Conservation (phyloP, 2,113 vertebrate species). For the Turnix velox region DNA sequence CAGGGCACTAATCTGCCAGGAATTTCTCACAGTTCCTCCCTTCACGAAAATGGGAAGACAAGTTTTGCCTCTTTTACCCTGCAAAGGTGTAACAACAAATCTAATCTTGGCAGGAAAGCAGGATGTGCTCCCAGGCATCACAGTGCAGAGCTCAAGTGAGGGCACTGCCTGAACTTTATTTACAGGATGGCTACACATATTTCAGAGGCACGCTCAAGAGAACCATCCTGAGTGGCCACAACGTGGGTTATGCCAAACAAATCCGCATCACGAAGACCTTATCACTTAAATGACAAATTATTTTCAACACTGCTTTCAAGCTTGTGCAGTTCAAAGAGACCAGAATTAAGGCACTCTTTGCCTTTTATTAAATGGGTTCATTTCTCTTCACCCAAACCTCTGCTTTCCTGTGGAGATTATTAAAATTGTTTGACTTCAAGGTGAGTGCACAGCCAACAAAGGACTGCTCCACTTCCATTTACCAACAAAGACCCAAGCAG, state of each 20-base stretch:
- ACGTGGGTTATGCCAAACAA: background rate
- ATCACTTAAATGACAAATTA: background rate
- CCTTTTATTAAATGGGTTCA: background rate
- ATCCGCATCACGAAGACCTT: background rate
- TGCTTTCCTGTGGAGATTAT: background rate
- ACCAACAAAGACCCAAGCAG: background rate
- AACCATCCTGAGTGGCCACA: background rate
- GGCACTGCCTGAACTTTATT: background rate
- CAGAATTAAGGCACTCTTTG: background rate
- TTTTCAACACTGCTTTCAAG: background rate
- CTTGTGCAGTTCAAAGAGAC: fast-evolving
- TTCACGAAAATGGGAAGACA: background rate
- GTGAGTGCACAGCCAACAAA: background rate
- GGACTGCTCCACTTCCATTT: background rate
- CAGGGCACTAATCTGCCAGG: background rate
- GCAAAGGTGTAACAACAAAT: background rate
- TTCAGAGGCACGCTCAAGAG: background rate
- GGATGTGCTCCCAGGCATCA: background rate
- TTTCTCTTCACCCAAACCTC: background rate
- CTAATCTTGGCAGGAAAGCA: background rate
- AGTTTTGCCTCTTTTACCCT: background rate
- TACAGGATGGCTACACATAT: background rate
- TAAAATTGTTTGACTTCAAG: background rate
- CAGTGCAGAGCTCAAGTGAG: background rate
- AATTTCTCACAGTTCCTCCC: background rate